Conservation (phyloP, 1,140 invertebrate genomes). For the Cydia amplana region DNA sequence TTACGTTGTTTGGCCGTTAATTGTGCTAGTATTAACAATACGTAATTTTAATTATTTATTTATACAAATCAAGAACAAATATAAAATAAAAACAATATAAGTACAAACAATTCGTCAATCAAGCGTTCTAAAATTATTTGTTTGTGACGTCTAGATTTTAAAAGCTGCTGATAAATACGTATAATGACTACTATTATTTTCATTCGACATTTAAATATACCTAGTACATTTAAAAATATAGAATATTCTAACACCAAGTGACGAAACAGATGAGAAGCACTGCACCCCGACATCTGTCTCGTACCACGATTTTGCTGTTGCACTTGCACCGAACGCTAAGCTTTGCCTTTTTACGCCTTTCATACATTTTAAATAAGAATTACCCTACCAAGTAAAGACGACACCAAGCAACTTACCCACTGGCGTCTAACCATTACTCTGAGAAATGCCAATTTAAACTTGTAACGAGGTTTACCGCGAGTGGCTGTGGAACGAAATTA, state of each 20-base stretch:
- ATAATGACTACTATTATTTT: too few species aligned
- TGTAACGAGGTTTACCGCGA: slow-evolving; percentile 76
- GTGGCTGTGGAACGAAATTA: slow-evolving; percentile 75
- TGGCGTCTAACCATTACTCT: slow-evolving; percentile 72
- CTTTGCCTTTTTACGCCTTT: slow-evolving; percentile 36
- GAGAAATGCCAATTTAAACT: slow-evolving; percentile 79
- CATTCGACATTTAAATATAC: too few species aligned
- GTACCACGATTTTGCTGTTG: not conserved
- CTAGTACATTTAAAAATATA: not conserved
- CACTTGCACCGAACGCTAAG: slow-evolving; percentile 4
- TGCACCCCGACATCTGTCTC: not conserved
- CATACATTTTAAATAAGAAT: slow-evolving; percentile 77
- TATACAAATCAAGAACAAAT: too few species aligned
- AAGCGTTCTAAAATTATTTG: too few species aligned
- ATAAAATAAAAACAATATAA: too few species aligned
- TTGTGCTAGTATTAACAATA: too few species aligned
- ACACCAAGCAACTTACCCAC: slow-evolving; percentile 63
- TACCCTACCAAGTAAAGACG: slow-evolving; percentile 61
- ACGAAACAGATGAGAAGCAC: not conserved
- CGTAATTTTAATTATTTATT: too few species aligned
- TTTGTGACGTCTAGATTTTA: too few species aligned
- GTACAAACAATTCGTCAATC: too few species aligned
- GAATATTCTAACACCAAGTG: not conserved
- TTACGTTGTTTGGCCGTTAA: too few species aligned
- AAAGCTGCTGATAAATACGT: too few species aligned